Conservation (phyloP, 2,888 invertebrate species). For the Lobophora halterata region DNA sequence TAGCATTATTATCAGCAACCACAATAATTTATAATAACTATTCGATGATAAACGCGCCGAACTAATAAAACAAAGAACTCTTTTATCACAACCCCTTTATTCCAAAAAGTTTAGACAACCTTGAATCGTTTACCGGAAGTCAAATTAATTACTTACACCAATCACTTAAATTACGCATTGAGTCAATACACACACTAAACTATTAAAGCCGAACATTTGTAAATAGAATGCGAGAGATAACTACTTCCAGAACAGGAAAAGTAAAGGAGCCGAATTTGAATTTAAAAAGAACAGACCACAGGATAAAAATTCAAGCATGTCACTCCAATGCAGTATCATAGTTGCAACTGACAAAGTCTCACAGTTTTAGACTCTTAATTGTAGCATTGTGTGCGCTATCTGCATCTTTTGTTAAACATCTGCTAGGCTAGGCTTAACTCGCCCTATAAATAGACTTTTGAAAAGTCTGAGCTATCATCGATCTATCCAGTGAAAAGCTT, state of each 20-base stretch:
- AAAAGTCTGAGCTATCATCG: constrained; percentile 13
- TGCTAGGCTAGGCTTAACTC: constrained; percentile 21
- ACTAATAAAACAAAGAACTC: no score
- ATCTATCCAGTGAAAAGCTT: constrained; percentile 10
- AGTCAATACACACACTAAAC: constrained; percentile 4
- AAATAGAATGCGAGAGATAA: no score
- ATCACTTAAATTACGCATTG: constrained; percentile 15
- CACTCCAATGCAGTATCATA: constrained; percentile 75
- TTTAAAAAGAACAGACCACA: constrained; percentile 65
- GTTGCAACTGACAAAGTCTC: constrained; percentile 65
- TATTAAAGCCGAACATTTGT: no score
- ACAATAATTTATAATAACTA: no score
- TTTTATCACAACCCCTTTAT: constrained; percentile 4
- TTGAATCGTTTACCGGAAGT: constrained; percentile 20
- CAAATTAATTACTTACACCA: constrained; percentile 13
- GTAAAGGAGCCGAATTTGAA: no score
- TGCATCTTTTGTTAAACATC: constrained; percentile 43
- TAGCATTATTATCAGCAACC: no score
- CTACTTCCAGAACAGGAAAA: no score
- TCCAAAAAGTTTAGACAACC: constrained; percentile 11
- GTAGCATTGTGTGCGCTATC: constrained; percentile 61
- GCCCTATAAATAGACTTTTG: constrained; percentile 22
- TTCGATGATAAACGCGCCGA: no score
- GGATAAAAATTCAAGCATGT: constrained; percentile 72
- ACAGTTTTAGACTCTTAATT: constrained; percentile 50